These are phyloP conservation scores for Paramormyrops hopkinsi DNA, from an alignment of 2,797 vertebrate species.

Conservation along the genomic window DNA sequence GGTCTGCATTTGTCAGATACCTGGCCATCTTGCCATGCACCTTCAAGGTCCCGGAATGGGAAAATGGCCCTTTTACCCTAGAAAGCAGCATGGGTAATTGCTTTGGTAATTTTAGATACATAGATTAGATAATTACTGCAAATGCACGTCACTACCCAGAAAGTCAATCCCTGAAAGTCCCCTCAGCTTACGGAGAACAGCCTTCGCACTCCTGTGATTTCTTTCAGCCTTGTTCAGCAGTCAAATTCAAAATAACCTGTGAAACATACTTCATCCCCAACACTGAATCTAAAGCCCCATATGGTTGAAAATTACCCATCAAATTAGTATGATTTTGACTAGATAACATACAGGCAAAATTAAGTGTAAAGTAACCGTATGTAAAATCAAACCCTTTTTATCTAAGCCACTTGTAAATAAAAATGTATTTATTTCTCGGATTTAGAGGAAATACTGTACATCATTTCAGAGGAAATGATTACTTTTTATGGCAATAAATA, in stretches of 20 bases:
- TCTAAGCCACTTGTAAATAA: slow-evolving; percentile 28
- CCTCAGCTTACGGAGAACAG: background rate
- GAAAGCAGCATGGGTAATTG: background rate
- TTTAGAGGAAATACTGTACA: slow-evolving; percentile 49
- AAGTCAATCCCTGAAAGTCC: background rate
- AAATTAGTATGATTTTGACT: background rate
- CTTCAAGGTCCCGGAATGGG: background rate
- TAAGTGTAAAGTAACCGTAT: background rate
- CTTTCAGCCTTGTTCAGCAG: background rate
- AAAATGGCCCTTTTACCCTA: background rate
- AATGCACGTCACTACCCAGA: background rate
- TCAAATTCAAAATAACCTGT: background rate
- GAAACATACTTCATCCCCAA: background rate
- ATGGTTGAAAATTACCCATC: background rate
- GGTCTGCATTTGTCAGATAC: background rate
- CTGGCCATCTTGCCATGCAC: background rate
- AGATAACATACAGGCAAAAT: background rate
- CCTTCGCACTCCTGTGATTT: background rate
- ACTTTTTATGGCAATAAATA: slow-evolving; percentile 44
- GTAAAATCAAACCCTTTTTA: background rate
- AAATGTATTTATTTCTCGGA: slow-evolving; percentile 36
- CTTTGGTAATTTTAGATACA: slow-evolving; percentile 16
- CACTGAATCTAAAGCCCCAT: background rate
- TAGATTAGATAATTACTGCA: background rate
- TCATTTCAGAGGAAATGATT: slow-evolving; percentile 20